Percentiles rank a stretch among this genome's conserved stretches.
Evolutionary conservation across 2,888 invertebrate species (phyloP).

Genomic region (Pristionchus entomophagus): DNA sequence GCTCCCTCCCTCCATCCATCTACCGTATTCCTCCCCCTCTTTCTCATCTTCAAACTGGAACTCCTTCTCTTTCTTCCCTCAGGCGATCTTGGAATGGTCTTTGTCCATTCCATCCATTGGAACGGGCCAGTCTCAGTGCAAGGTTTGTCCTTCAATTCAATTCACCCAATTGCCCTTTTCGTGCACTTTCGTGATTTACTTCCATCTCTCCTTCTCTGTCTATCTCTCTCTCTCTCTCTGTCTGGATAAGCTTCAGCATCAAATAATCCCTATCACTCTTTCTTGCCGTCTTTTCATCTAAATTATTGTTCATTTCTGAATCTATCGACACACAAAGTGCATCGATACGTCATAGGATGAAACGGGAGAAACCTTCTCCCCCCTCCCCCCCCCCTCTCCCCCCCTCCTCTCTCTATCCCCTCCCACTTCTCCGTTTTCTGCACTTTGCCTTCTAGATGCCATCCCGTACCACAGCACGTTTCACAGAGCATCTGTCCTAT

Average conservation of each 20-base stretch:
- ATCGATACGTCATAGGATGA: no score
- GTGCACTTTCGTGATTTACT: neutral
- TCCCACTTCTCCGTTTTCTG: constrained; percentile 2
- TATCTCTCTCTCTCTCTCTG: constrained; percentile 6
- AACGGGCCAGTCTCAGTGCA: neutral
- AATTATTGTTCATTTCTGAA: no score
- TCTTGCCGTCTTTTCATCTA: neutral
- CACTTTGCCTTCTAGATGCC: constrained; percentile 4
- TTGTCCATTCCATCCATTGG: neutral
- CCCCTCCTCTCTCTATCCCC: constrained; percentile 6
- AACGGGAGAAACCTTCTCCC: neutral
- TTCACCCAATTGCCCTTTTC: neutral
- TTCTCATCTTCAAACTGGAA: neutral
- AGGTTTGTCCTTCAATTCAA: neutral
- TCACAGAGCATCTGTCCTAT: constrained; percentile 21
- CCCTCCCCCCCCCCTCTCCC: neutral
- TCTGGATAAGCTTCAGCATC: no score
- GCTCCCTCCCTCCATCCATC: constrained; percentile 8
- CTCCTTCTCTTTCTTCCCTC: neutral
- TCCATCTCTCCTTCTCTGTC: neutral
- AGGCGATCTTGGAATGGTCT: constrained; percentile 4
- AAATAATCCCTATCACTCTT: neutral
- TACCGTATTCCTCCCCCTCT: neutral
- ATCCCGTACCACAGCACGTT: constrained; percentile 5
- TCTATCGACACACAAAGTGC: no score